Base-by-base conservation (phyloP, 2,888 invertebrate species). In the Chelonus formosanus region DNA sequence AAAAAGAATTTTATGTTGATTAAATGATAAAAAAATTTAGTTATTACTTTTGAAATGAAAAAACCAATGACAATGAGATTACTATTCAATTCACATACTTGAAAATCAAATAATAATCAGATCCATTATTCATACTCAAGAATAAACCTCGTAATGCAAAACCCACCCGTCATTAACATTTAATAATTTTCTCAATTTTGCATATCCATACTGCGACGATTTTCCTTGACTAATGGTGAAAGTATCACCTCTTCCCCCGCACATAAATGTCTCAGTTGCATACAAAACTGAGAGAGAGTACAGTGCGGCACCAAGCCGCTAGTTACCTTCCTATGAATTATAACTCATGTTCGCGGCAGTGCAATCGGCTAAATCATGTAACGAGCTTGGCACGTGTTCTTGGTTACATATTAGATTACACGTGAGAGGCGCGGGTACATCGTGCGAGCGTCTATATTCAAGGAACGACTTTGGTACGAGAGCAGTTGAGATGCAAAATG, bases 361-460 rank as follows among this genome's bases (percentile, higher is more conserved):
- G 72, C 71, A 73, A 74, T 76, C 74, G 71, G 72, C 71, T 72
- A 71, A 75, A 77, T 77, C 73, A 76, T 75, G 75, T 76, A 72
- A 76, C 74, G 66, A 73, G 71, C 73, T 67, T 69, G 78, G 74
- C 78, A 74, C 76, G 75, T 76, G 74, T 73, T 78, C 67, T 67
- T 67, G 70, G 67, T 68, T 71, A 70, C 71, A 70, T 69, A 73
- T 71, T 70, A 70, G 70, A 73, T 73, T 72, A 70, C 66, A 69
- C 64, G 67, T 67, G 34, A 63, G 57, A 40, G 54, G 64, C 52
- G 56, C 57, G 48, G 64, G 36, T 53, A 60, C 55, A 64, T 53
- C 66, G 31, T 36, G 40, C 10, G 48, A 55, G 61, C 50, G 65
- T 61, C 61, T 65, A 58, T 53, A 36, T 50, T 53, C 34, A 47